These are phyloP conservation scores for Orius insidiosus DNA, from an alignment of 1,140 invertebrate genomes.

Conservation along the genomic window DNA sequence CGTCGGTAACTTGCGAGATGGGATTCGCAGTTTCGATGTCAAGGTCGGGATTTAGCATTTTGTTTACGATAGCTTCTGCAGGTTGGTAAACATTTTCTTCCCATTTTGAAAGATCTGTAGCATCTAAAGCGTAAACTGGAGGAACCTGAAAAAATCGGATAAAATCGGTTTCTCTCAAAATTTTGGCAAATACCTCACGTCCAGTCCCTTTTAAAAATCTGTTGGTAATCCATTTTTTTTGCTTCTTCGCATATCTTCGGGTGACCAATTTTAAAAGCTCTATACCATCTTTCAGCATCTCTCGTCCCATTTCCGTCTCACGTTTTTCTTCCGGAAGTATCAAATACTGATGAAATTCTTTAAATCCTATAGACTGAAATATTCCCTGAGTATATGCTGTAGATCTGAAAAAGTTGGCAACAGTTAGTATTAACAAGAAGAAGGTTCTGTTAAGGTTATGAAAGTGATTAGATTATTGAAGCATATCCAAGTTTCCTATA, in stretches of 20 bases:
- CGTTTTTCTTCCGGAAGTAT: constrained; percentile 46
- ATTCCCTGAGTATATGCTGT: constrained; percentile 79
- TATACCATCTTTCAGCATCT: constrained; percentile 47
- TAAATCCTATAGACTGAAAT: constrained; percentile 93
- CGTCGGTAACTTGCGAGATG: constrained; percentile 20
- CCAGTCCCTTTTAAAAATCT: constrained; percentile 52
- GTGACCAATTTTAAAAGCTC: constrained; percentile 66
- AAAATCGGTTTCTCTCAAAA: neutral
- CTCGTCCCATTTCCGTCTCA: constrained; percentile 34
- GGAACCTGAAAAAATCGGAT: constrained; percentile 44
- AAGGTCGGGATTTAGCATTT: constrained; percentile 31
- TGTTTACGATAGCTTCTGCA: constrained; percentile 49
- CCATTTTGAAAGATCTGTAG: constrained; percentile 56
- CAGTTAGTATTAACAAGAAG: too few species aligned
- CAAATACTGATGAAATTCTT: constrained; percentile 88
- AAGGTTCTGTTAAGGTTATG: too few species aligned
- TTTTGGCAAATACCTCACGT: constrained; percentile 33
- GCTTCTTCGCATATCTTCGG: constrained; percentile 62
- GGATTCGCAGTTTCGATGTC: constrained; percentile 24
- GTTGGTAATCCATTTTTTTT: constrained; percentile 73
- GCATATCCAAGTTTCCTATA: too few species aligned
- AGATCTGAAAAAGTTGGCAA: too few species aligned
- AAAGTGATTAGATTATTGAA: too few species aligned
- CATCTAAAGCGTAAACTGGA: constrained; percentile 60
- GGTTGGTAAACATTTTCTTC: constrained; percentile 45